Base-by-base conservation (phyloP, 1,140 invertebrate genomes). In the Macrobrachium nipponense region DNA sequence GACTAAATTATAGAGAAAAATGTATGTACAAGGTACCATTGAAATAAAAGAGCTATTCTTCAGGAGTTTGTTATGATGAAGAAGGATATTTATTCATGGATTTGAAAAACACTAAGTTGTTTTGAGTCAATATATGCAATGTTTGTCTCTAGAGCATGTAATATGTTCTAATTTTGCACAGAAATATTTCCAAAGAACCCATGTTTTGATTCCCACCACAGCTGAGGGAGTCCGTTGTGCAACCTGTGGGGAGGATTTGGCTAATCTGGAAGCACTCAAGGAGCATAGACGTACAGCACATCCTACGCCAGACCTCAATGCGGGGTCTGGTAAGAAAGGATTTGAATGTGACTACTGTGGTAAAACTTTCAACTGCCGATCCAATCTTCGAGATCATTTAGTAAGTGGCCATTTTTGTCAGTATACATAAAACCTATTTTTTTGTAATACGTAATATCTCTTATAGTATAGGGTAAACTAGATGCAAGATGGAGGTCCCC, bases 281-380 rank as follows among this genome's bases (percentile, higher is more conserved):
- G 88, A 82, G 14, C 88, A 88, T 62, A 80, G 88, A 11, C 73
- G 81, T 5, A 82, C 85, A 27, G 80, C 83, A 17, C 88, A 88
- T 44, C 88, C 88, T 20, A 68, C 88, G 14, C 80, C 88, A 58
- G 81, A 78, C 23, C 61, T 70, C 23, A 60, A 68, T 18, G 73
- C 15, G 0, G 66, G 72, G 20, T 68, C 61, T 6, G 73, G 76
- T 66, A 88, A 82, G 80, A 83, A 78, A 44, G 88, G 88, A 17
- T 88, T 88, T 62, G 80, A 87, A 62, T 88, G 88, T 18, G 88
- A 88, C 59, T 88, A 88, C 36, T 88, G 88, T 44, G 88, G 88
- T 11, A 88, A 88, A 64, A 88, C 80, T 62, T 88, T 88, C 80
- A 87, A 86, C 43, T 88, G 88, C 36, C 60, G 88, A 15, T 88